These are phyloP conservation scores for Champsocephalus esox DNA, from an alignment of 2,797 vertebrate genomes.

Conservation along the genomic window DNA sequence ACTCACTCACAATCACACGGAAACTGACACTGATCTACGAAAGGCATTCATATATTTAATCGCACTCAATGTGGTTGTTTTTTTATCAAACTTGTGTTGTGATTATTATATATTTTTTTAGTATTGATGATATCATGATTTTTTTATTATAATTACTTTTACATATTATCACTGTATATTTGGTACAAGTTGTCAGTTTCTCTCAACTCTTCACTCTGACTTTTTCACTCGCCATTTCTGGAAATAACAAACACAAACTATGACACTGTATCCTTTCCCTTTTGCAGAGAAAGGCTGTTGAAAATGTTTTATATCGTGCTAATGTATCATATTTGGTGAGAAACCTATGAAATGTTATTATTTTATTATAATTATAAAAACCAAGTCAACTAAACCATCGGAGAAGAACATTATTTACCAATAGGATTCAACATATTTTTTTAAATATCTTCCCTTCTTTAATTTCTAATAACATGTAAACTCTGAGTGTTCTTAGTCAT, in stretches of 20 bases:
- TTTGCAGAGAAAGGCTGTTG: background rate
- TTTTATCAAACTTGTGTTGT: too few relatives aligned
- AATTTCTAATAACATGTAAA: too few relatives aligned
- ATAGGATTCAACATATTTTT: too few relatives aligned
- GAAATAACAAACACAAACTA: background rate
- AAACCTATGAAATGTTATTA: background rate
- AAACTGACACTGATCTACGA: slow-evolving; percentile 15
- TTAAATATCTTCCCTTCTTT: too few relatives aligned
- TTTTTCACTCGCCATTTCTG: background rate
- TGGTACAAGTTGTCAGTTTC: too few relatives aligned
- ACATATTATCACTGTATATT: background rate
- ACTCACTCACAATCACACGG: slow-evolving; percentile 15
- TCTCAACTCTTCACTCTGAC: background rate
- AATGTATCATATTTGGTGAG: background rate
- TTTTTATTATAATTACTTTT: background rate
- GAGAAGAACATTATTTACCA: too few relatives aligned
- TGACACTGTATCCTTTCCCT: background rate
- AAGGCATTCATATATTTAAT: slow-evolving; percentile 8
- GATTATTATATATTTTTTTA: too few relatives aligned
- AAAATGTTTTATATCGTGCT: background rate
- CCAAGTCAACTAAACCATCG: background rate
- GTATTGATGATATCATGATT: too few relatives aligned
- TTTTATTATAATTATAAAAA: background rate
- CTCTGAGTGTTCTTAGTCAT: too few relatives aligned
- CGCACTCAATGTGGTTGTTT: too few relatives aligned